These are phyloP conservation scores for Coracias cyanogaster DNA, from an alignment of 2,797 vertebrate species.

Conservation along the genomic window DNA sequence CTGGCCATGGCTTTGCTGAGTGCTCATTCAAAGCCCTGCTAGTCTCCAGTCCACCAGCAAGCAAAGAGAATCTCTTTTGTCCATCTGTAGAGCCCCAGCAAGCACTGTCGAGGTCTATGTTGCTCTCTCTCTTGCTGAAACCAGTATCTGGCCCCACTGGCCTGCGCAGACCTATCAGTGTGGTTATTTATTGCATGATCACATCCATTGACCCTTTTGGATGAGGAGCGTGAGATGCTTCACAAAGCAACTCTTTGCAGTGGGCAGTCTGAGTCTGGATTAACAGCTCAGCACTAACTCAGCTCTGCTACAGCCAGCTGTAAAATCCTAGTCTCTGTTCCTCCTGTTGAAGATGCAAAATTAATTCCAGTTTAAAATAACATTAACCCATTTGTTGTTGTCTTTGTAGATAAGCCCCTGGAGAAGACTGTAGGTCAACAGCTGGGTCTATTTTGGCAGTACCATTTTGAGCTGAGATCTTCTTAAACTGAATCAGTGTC, in stretches of 20 bases:
- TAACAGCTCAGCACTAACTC: not conserved
- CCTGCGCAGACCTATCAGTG: accelerated
- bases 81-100: not conserved
- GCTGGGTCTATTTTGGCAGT: not conserved
- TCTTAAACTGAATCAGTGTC: not conserved
- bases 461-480: not conserved
- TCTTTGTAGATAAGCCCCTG: not conserved
- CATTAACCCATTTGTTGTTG: not conserved
- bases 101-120: accelerated
- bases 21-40: not conserved
- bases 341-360: not conserved
- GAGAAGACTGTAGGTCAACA: not conserved
- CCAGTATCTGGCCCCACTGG: too few relatives aligned
- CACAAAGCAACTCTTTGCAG: not conserved
- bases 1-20: not conserved
- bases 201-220: not conserved
- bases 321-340: not conserved
- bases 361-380: not conserved
- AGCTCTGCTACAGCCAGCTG: not conserved
- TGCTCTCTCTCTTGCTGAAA: not conserved
- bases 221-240: not conserved
- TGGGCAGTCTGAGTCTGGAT: not conserved
- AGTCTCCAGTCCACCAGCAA: not conserved
- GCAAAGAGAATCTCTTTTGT: not conserved
- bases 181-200: accelerated